Evolutionary conservation across 2,888 invertebrate genomes (phyloP), one percentile per base, ranked within the genome.

Genomic region (Gastracanthus pulcherrimus): DNA sequence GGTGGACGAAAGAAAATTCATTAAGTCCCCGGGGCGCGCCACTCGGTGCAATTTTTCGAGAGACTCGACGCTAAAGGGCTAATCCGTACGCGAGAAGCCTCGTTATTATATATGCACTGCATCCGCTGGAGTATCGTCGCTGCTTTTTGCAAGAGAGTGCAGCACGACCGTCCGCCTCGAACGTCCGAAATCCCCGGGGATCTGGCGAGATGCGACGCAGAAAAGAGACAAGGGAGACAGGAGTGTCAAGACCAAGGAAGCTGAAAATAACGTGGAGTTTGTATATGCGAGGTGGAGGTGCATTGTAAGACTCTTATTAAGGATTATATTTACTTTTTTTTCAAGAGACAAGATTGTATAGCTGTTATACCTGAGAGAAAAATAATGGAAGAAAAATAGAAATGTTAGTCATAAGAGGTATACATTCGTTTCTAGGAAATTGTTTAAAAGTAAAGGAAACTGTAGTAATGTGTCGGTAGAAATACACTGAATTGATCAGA

Each of bases 21-120:
- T 79, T 66, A 79, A 74, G 67, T 19, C 38, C 48, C 34, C 26
- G 13, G 16, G 29, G 38, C 62, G 34, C 34, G 66, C 51, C 51
- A 69, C 80, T 74, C 69, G 48, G 16, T 48, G 38, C 36, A 72
- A 81, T 81, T 76, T 81, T 16, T 66, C 31, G 38, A 62, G 77
- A 55, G 48, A 19, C 71, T 9, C 31, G 19, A 29, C 34, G 19
- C 38, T 55, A 58, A 74, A 36, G 76, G 48, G 66, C 72, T 74
- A 81, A 77, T 77, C 81, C 72, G 51, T 55, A 62, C 62, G 36
- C 23, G 55, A 23, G n/a, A 60, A 60, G 29, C 74, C 62, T 69
- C 29, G 31, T 62, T 79, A 51, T n/a, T n/a, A n/a, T n/a, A n/a
- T n/a, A n/a, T 70, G 55, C 34, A 60, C 23, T 19, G 31, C 51